These are phyloP conservation scores for Bombus pascuorum DNA, from an alignment of 1,140 invertebrate genomes.

Conservation along the genomic window DNA sequence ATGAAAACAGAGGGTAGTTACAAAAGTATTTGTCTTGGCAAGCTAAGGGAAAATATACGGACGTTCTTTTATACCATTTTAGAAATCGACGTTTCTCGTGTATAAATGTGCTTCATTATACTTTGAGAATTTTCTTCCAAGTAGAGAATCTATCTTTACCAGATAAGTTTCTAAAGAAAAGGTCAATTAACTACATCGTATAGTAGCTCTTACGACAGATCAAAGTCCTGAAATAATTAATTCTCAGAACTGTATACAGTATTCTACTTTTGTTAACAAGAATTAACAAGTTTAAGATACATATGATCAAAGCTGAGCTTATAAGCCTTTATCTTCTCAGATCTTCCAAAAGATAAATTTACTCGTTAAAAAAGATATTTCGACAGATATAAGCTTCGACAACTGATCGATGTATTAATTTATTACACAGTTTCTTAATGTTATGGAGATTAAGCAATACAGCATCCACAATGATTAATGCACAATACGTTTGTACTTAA, in stretches of 20 bases:
- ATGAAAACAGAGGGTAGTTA: background rate
- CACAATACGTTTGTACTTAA: background rate
- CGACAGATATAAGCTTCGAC: background rate
- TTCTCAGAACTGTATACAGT: background rate
- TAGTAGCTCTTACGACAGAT: background rate
- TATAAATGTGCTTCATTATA: background rate
- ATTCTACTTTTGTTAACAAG: background rate
- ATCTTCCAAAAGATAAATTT: background rate
- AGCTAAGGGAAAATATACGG: background rate
- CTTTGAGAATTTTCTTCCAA: background rate
- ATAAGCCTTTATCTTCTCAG: background rate
- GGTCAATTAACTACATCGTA: background rate
- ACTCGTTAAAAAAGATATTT: background rate
- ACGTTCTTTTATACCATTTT: background rate
- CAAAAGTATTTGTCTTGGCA: slow-evolving; percentile 8
- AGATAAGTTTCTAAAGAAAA: background rate
- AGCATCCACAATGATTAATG: background rate
- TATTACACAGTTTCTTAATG: background rate
- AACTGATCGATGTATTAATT: background rate
- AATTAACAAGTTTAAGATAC: background rate
- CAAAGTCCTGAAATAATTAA: background rate
- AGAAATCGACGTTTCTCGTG: background rate
- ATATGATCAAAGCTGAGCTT: background rate
- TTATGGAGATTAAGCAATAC: background rate
- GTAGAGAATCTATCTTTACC: background rate